Base-by-base conservation (phyloP, 2,113 vertebrate species). In the Megaleporinus macrocephalus region DNA sequence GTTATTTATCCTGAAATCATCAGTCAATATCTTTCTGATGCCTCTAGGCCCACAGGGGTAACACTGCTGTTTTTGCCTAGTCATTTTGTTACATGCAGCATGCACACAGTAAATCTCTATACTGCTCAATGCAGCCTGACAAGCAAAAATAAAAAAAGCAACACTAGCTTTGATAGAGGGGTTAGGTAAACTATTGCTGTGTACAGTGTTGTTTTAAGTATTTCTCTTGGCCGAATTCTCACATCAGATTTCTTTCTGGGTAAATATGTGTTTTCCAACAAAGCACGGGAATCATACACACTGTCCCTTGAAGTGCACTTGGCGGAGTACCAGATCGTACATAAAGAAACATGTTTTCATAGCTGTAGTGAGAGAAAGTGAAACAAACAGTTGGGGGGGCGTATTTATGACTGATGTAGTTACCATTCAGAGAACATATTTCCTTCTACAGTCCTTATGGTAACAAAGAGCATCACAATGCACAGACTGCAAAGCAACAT, bases 301-400 rank as follows among this genome's bases (percentile, higher is more conserved):
- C 29, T 30, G 63, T 33, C 27, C 27, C 63, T 66, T 66, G 27
- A 66, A 66, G 29, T 66, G 63, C 26, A 66, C 63, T 30, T 66
- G 63, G 26, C 63, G 13, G 27, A 66, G 29, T 6, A 66, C 63
- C 63, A 30, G 29, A 29, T 69, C 33, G 41, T 5, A 33, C 65
- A 69, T 22, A 69, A 69, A 69, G 33, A n/a, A 22, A 69, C 65
- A 69, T 22, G 36, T 22, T 33, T 18, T 27, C 33, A 68, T 68
- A 30, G 27, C 9, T 66, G 20, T 68, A 18, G 30, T 36, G 29
- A 15, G 22, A 68, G 13, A 1, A 18, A 20, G 16, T 5, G 15
- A 68, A 36, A 36, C 3, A 18, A 36, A 36, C 20, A n/a, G 36
- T 13, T 12, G 5, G 16, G 16, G 29, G 16, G 16, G 29, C 6